Evolutionary conservation across 2,797 vertebrate species (phyloP), one percentile per base, ranked within the genome.

Genomic region (Brachyrhaphis roseni): DNA sequence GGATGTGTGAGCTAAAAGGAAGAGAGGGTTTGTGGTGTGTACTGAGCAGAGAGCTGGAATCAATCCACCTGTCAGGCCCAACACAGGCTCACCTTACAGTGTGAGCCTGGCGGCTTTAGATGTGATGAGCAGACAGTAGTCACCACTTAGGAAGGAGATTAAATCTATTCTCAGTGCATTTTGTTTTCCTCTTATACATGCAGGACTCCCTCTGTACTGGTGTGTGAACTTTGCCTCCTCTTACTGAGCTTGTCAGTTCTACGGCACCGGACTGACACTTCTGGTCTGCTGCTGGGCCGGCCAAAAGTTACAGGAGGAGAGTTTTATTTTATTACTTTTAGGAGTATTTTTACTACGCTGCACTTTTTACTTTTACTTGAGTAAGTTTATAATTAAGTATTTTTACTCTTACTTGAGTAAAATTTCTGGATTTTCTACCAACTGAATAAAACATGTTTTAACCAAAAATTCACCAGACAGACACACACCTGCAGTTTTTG

Each of bases 81-180:
- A 86, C 82, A 83, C 80, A 34, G 34, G 41, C 41, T 43, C 41
- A 68, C 68, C 62, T 78, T 13, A 28, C 53, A 41, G 26, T 72
- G 46, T 84, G 82, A 83, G 82, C 75, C 64, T 68, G 59, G 41
- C 28, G 57, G 76, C 85, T 83, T 86, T 72, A 76, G 64, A 79
- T 64, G 71, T 76, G 74, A 84, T 72, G 82, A 86, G 78, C 79
- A 84, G 84, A 87, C 84, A 92, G 82, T 78, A 74, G 85, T 51
- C 81, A 76, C 83, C 77, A 80, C 82, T 55, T 86, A 87, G 83
- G 86, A 89, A 86, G 83, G 81, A 39, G 57, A 84, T 92, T 92
- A 78, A 68, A 89, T 92, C 88, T 90, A 80, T 90, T 79, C 59
- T 82, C 82, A 77, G 83, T 90, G 78, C 75, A 76, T 85, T 43